These are phyloP conservation scores for Caloenas nicobarica DNA, from an alignment of 2,113 vertebrate species.

Conservation along the genomic window DNA sequence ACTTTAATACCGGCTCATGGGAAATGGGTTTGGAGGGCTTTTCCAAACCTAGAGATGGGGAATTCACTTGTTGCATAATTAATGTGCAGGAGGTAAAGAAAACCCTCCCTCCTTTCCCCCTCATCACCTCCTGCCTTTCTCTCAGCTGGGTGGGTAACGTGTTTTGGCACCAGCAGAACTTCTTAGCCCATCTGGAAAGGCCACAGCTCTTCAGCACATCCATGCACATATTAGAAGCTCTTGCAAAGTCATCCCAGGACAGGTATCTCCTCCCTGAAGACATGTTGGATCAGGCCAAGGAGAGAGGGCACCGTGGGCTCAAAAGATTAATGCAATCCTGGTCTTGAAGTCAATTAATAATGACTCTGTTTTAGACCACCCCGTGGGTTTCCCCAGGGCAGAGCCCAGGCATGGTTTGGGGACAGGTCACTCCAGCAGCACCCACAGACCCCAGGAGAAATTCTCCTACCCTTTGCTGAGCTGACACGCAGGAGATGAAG, in stretches of 20 bases:
- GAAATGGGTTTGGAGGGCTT: neutral
- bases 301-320: neutral
- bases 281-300: neutral
- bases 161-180: neutral
- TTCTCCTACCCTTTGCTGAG: neutral
- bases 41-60: neutral
- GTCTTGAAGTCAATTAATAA: neutral
- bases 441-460: neutral
- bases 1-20: fast-evolving
- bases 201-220: neutral
- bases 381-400: neutral
- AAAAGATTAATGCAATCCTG: neutral
- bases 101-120: neutral
- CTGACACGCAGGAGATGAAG: neutral
- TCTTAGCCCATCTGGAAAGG: neutral
- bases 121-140: neutral
- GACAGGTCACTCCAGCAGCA: neutral
- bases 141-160: neutral
- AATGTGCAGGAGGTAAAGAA: neutral
- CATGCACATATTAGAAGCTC: neutral
- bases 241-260: neutral
- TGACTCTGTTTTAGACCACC: neutral
- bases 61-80: neutral
- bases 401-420: neutral
- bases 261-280: neutral